A percentile compares a stretch with the other conserved stretches of the same genome.
Conservation (phyloP, 2,113 vertebrate species). For the Bettongia penicillata region DNA sequence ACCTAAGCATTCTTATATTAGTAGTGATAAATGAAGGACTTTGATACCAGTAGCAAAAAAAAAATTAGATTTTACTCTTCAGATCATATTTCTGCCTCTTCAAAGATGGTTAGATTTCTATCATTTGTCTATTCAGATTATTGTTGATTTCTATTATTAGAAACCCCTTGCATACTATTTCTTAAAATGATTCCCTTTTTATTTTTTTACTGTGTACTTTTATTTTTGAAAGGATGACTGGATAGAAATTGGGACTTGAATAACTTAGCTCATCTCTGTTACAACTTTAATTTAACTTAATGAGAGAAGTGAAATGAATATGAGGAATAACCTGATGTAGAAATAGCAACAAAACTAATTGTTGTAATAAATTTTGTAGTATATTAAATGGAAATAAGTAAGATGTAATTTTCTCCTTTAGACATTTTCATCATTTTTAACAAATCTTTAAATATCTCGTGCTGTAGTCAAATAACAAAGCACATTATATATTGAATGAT, state of each 20-base stretch:
- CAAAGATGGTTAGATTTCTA: conserved; percentile 36
- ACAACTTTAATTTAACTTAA: conserved; percentile 40
- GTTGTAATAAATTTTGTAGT: background rate
- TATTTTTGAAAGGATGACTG: conserved; percentile 31
- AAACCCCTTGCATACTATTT: background rate
- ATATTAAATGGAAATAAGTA: background rate
- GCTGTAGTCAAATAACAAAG: background rate
- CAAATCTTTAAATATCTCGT: conserved; percentile 12
- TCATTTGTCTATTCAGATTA: conserved; percentile 9
- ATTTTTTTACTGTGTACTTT: background rate
- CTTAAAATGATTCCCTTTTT: conserved; percentile 2
- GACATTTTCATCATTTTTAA: conserved; percentile 15
- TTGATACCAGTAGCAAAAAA: conserved; percentile 8
- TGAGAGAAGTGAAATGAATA: conserved; percentile 4
- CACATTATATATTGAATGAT: background rate
- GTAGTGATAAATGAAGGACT: background rate
- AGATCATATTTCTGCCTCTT: conserved; percentile 16
- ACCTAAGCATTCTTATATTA: conserved; percentile 17
- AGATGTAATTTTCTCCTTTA: background rate
- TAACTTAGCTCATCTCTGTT: conserved; percentile 38
- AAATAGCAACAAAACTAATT: conserved; percentile 28
- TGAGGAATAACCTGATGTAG: background rate
- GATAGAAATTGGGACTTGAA: background rate
- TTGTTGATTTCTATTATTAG: background rate
- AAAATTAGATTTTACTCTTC: conserved; percentile 6